Percentiles rank a stretch among this genome's conserved stretches.
Conservation (phyloP, 1,140 invertebrate genomes). For the Anadara kagoshimensis region DNA sequence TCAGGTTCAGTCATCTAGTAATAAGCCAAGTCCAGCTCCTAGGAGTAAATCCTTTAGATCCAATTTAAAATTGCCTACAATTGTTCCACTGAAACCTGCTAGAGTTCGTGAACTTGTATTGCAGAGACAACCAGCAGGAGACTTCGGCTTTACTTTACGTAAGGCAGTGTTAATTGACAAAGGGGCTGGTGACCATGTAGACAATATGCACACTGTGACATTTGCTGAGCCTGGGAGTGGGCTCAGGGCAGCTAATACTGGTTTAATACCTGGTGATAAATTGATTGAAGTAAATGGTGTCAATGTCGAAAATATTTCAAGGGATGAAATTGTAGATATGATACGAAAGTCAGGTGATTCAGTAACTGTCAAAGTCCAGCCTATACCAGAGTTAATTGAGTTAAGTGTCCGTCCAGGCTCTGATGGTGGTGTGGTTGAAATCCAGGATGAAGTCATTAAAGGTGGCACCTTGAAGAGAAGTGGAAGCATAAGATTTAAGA, state of each 20-base stretch:
- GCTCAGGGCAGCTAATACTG: conserved; percentile 80
- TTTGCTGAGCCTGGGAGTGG: conserved; percentile 93
- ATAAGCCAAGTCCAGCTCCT: conserved; percentile 1
- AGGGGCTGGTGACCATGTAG: conserved; percentile 53
- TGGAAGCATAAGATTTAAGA: conserved; percentile 75
- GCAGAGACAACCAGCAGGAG: conserved; percentile 88
- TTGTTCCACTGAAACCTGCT: conserved; percentile 84
- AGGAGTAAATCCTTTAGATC: conserved; percentile 68
- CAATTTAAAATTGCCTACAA: conserved; percentile 85
- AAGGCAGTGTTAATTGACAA: conserved; percentile 77
- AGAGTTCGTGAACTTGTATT: conserved; percentile 85
- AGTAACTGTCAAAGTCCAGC: conserved; percentile 88
- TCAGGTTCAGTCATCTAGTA: neutral
- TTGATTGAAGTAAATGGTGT: conserved; percentile 93
- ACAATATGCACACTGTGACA: conserved; percentile 83
- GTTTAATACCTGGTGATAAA: conserved; percentile 91
- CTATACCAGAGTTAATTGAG: conserved; percentile 82
- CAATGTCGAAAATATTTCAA: conserved; percentile 86
- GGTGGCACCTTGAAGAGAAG: conserved; percentile 86
- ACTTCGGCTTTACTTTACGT: conserved; percentile 96
- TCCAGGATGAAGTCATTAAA: conserved; percentile 83
- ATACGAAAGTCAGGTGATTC: conserved; percentile 89
- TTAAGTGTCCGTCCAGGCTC: conserved; percentile 74
- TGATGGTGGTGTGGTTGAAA: conserved; percentile 72
- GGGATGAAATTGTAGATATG: conserved; percentile 95